Evolutionary conservation across 1,140 invertebrate genomes (phyloP), one percentile per base, ranked within the genome.

Genomic region (Hypothenemus hampei): DNA sequence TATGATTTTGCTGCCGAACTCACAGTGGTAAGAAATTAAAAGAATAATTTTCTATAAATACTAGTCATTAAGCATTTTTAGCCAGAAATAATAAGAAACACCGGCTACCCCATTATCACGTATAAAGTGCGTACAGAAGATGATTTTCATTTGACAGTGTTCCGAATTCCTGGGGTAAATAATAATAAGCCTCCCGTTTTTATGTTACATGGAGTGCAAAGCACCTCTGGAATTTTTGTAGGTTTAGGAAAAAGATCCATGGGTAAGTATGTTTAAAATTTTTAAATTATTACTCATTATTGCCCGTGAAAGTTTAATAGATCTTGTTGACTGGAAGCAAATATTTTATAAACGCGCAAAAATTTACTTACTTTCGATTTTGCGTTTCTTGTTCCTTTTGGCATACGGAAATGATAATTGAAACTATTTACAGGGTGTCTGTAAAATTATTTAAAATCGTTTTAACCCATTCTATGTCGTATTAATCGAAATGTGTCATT

Each of bases 191-290:
- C 71, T 21, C 71, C 77, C 4, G 77, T 85, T 6, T 79, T 81
- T 29, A 69, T 88, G 1, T 80, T 86, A 62, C 83, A 86, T 59
- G 83, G 84, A 7, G 70, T 85, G 3, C 66, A 81, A 33, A 75
- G 75, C 39, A 79, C 77, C 23, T 76, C 77, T 10, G 75, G 76
- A 6, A 78, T 80, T 61, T 85, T 75, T 68, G 70, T 83, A 24
- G 68, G 79, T 19, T 75, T 78, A 63, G 74, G 77, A 23, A 63
- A 62, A 24, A 52, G 60, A 37, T 71, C 69, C 6, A 51, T 71
- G 7, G 69, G 68, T 70, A 59, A 63, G 59, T 39, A 45, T 39
- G n/a, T n/a, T n/a, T n/a, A n/a, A n/a, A n/a, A n/a, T n/a, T n/a
- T n/a, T n/a, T n/a, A 31, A 1, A 8, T 31, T n/a, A 29, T 29